Base-by-base conservation (phyloP, 92 coral and sea anemone genomes). In the Palythoa grandiflora region DNA sequence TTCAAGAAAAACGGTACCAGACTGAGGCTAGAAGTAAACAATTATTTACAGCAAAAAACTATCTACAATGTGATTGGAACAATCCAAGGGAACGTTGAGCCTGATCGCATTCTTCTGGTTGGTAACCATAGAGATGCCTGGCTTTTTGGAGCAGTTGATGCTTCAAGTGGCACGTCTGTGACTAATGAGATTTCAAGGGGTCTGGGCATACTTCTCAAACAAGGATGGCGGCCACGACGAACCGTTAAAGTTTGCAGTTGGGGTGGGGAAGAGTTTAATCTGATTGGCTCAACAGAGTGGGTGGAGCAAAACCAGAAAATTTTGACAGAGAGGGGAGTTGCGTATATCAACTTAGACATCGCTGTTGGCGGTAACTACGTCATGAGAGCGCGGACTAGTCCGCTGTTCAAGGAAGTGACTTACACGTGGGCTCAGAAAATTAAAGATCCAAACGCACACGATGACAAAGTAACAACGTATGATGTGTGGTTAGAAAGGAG, bases 221-320 rank as follows among this genome's bases (percentile, higher is more conserved):
- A 91, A n/a, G 99, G 99, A 12, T 97, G 99, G 99, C 86, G 96
- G 73, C 99, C 99, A 15, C 91, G 98, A 51, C 89, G 99, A 70
- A 93, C 98, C 19, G 95, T 97, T 17, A 93, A 95, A 73, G 92
- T 97, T 16, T 97, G 99, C 40, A 97, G 99, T 89, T 97, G 99
- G 99, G 98, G 98, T 19, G 99, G 96, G 9, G 99, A 97, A 87
- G 99, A 97, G 87, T 95, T 94, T 84, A 94, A 94, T 53, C 87
- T 97, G 48, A 93, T 95, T 89, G 99, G 99, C 48, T 97, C 99
- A 14, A 88, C 97, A 7, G 99, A 97, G 74, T 97, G 98, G 96
- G 99, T 97, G 1, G 99, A 97, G 68, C 93, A 97, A 77, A 93
- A 97, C 73, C 91, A 92, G 4, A 92, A 95, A 44, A 59, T 95